Base-by-base conservation (phyloP, 2,888 invertebrate genomes). In the Nyleta sp. region DNA sequence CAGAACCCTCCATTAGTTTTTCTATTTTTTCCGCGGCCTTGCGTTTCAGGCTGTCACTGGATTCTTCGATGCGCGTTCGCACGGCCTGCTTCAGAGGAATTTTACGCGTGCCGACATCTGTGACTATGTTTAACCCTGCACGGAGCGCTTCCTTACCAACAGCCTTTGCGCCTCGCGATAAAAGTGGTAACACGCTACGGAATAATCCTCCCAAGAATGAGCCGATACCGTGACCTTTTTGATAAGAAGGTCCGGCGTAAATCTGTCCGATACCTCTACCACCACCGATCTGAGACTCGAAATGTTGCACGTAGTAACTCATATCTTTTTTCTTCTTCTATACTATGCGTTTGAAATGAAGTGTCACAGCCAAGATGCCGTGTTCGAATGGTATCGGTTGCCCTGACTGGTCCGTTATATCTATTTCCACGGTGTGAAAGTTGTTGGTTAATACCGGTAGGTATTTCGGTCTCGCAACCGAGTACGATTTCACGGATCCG, bases 321-420 rank as follows among this genome's bases (percentile, higher is more conserved):
- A 40, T 40, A 2, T 40, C 15, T n/a, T 28, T 28, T 28, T 3
- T 4, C 1, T 1, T 24, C 33, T 17, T 52, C n/a, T 17, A 33
- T 33, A 4, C 18, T 1, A 59, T 31, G 1, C 28, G 15, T 62
- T 62, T 62, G 15, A 62, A 62, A 24, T 60, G 60, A 17, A 60
- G 10, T 13, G 46, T 60, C 1, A 46, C 33, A 0, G 46, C 46
- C 20, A 60, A 46, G 2, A n/a, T 40, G 15, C 46, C 71, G 31
- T 60, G 22, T 13, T 74, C 77, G 42, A 77, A 81, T 79, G 74
- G 67, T 60, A 75, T 53, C 1, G 62, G 8, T 2, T 42, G n/a
- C 0, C 73, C 76, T 13, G 20, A 11, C 2, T 73, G 38, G 24
- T 68, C 55, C 13, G 62, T 74, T 75, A 75, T 75, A 68, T 62